Evolutionary conservation across 2,888 invertebrate species (phyloP), one percentile per base, ranked within the genome.

Genomic region (Chorisops tibialis): DNA sequence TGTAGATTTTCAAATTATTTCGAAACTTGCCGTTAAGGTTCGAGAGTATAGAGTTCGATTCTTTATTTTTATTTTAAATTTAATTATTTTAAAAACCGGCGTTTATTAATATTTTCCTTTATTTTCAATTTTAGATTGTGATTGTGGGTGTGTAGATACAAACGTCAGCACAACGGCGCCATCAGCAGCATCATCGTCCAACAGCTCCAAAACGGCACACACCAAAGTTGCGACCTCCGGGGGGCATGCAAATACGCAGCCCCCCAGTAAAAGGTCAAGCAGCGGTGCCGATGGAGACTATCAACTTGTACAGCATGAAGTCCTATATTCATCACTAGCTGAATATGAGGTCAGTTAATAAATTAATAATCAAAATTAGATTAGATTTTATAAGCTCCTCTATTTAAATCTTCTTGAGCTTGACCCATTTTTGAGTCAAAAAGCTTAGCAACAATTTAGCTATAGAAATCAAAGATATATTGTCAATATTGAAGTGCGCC

Each of bases 261-360:
- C 79, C 71, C 80, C 82, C 75, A 80, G 81, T 68, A 75, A 84
- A 83, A 86, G 89, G 76, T 88, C 88, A 73, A 88, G 89, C 77
- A 89, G 89, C 75, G 89, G 90, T 72, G 89, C 89, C 74, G 97
- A 98, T 82, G 97, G 97, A 67, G 97, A 98, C 83, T 98, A 97
- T 82, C 95, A 96, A 81, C 85, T 98, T 79, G 96, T 97, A 69
- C 96, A 98, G 80, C 97, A 98, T 81, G 97, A 98, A 84, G 91
- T 96, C 70, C 88, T 98, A 74, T 96, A 93, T 82, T 97, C 97
- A 71, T 89, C 94, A 85, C 93, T 93, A 74, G 94, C 94, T 73
- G 91, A 96, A 82, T 97, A 88, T 79, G 87, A 79, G 75, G 79
- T 77, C 61, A 63, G 65, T 65, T 12, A 24, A 35, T 30, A 7